Percentiles rank a stretch among this genome's conserved stretches.
phyloP scores from a whole-genome alignment of 2,888 invertebrate species.

The Oscheius onirici region DNA sequence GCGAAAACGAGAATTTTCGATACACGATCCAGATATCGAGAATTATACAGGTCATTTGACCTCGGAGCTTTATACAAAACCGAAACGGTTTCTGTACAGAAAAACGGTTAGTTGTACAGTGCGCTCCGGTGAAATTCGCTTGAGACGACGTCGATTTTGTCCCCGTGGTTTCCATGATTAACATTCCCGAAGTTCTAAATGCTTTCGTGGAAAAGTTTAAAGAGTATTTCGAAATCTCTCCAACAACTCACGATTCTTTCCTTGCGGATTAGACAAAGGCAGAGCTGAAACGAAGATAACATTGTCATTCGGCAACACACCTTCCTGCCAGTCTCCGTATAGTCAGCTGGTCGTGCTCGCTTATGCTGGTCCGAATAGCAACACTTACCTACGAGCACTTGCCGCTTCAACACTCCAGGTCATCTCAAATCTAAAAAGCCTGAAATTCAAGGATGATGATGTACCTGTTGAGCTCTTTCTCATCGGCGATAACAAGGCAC shows the following conservation, averaged over 20 bases:
- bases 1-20: neutral
- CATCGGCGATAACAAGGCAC: constrained; percentile 6
- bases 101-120: neutral
- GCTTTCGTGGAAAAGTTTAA: neutral
- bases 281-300: neutral
- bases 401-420: too few relatives aligned
- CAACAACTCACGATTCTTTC: neutral
- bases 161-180: neutral
- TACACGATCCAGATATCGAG: neutral
- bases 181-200: neutral
- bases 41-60: neutral
- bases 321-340: neutral
- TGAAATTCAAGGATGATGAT: too few relatives aligned
- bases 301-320: neutral
- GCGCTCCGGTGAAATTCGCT: too few relatives aligned
- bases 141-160: neutral
- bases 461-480: neutral
- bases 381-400: neutral
- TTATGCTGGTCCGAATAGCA: neutral
- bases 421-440: too few relatives aligned
- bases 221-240: too few relatives aligned
- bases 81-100: neutral
- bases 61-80: neutral
- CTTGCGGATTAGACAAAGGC: neutral
- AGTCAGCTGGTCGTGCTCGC: neutral